Base-by-base conservation (phyloP, 2,113 vertebrate genomes). In the Monarcha castaneiventris region DNA sequence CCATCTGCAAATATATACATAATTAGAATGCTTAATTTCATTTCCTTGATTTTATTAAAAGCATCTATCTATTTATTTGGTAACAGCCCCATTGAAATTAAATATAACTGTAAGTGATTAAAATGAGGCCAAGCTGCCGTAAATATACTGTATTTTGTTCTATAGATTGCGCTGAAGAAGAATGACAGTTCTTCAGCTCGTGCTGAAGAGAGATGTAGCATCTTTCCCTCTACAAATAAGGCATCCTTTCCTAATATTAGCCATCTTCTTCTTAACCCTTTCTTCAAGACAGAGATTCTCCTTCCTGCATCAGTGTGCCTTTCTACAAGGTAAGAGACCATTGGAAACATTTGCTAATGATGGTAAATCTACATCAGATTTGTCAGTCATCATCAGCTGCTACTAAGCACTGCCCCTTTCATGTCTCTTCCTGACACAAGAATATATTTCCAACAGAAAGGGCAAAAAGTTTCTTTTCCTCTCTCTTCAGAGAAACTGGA, bases 121-220 rank as follows among this genome's bases (percentile, higher is more conserved):
- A 82, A 48, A 58, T 16, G 2, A 74, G 39, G 56, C 54, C 66
- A 91, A 84, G 33, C 11, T 41, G 33, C 39, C 75, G 39, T 52
- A 56, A 89, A 61, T 15, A 30, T 3, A 54, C 15, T 7, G 5
- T 17, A 41, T 21, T 46, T 15, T 55, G 72, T 54, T 55, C 39
- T 63, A 12, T 32, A 0, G 0, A 76, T 59, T 46, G 8, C 12
- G 48, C 9, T 54, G 23, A 39, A 37, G 32, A 56, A 51, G 15
- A 77, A 61, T 39, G 33, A 54, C 27, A 61, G 18, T 7, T 85
- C n/a, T 66, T 66, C 61, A 75, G 35, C 23, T 69, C 46, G 33
- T 58, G 5, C 37, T 72, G n/a, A 78, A n/a, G 18, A 82, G 22
- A 37, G 52, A 13, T 55, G 22, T 6, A 89, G 29, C 18, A 72